Conservation (phyloP, 2,888 invertebrate species). For the Pterostichus madidus region DNA sequence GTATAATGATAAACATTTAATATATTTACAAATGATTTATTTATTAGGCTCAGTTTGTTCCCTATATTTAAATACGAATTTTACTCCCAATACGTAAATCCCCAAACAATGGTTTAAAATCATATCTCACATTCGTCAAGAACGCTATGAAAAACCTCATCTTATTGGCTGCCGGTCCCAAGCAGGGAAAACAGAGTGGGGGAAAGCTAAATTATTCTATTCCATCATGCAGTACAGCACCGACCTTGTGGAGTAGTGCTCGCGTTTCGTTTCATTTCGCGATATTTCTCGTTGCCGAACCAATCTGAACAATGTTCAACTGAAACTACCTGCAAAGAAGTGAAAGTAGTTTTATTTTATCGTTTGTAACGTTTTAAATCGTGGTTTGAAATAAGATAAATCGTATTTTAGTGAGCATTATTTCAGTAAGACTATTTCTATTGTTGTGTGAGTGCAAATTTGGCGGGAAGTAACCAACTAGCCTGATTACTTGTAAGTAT, state of each 20-base stretch:
- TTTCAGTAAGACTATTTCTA: neutral
- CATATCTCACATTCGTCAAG: conserved; percentile 35
- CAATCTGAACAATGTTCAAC: neutral
- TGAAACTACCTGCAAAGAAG: neutral
- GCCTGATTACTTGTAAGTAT: neutral
- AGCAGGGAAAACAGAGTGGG: conserved; percentile 17
- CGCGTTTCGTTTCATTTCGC: neutral
- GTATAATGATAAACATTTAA: too few species aligned
- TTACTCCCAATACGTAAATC: too few species aligned
- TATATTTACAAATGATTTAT: too few species aligned
- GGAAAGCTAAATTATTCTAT: neutral
- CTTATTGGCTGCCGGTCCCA: conserved; percentile 2
- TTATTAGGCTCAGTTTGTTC: too few species aligned
- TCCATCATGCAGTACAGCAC: conserved; percentile 24
- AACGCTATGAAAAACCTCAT: neutral
- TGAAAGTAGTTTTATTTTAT: neutral
- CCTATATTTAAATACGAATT: too few species aligned
- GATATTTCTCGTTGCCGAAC: neutral
- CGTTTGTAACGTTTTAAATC: neutral
- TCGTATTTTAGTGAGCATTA: too few species aligned
- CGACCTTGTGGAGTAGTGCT: neutral
- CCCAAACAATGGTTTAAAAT: conserved; percentile 6
- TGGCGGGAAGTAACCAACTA: neutral
- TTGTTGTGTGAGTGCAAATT: neutral
- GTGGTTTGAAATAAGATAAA: neutral